phyloP scores from a whole-genome alignment of 2,113 vertebrate species.

The Euleptes europaea region DNA sequence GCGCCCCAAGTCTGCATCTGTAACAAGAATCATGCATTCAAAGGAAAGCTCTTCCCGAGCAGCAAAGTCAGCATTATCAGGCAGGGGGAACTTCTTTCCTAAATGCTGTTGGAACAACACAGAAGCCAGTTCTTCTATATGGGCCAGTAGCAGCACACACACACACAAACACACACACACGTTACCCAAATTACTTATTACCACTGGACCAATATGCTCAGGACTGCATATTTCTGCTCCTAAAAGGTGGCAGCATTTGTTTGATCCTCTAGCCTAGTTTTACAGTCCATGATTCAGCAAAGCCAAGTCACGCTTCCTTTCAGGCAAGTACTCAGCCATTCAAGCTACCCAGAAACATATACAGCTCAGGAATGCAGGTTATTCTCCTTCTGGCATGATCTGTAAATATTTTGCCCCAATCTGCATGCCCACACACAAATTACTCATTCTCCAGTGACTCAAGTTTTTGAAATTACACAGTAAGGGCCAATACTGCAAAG shows the following conservation, averaged over 20 bases:
- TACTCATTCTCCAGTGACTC: neutral
- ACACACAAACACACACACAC: no score
- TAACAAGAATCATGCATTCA: slow-evolving; percentile 44
- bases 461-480: neutral
- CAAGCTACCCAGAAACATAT: no score
- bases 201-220: neutral
- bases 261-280: no score
- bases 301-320: no score
- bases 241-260: no score
- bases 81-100: neutral
- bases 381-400: no score
- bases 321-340: no score
- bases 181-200: no score
- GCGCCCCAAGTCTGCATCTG: slow-evolving; percentile 96
- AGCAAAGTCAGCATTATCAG: fast-evolving
- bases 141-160: neutral
- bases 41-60: neutral
- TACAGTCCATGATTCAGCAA: no score
- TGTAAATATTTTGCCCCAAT: neutral
- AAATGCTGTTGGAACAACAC: neutral
- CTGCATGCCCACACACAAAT: neutral
- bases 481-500: no score
- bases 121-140: neutral
- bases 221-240: neutral
- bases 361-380: no score